Base-by-base conservation (phyloP, 2,888 invertebrate species). In the Protodeltote pygarga region DNA sequence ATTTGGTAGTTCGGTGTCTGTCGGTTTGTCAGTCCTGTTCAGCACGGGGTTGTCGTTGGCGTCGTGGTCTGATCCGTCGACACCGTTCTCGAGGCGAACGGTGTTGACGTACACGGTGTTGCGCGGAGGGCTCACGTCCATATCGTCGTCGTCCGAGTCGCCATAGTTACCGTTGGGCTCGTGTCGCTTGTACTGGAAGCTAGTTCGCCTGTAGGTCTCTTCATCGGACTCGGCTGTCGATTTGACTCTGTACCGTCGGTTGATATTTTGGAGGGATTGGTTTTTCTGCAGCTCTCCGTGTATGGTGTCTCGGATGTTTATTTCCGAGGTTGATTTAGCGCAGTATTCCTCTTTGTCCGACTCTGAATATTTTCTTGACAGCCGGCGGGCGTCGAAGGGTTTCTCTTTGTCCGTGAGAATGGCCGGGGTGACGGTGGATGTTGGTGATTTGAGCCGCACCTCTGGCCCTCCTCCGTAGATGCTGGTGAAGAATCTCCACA, bases 381-480 rank as follows among this genome's bases (percentile, higher is more conserved):
- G 66, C 2, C 72, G 65, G 1, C 73, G 54, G 3, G 42, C 19
- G 17, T 75, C 53, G 50, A 48, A 47, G 1, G 47, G 19, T n/a
- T 57, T 65, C 25, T 65, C 65, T 15, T 62, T 66, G 20, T 66
- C 68, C 15, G 38, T 8, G 38, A 54, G 34, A 21, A 44, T 34
- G 27, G 49, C 51, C 3, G 49, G 63, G 2, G 45, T 41, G 35
- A 38, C 40, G 33, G 24, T 35, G 53, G 32, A 44, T 28, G 46
- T 37, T 31, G 85, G 85, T 0, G 85, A 74, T 28, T 79, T 83
- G 13, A 92, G 83, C 3, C 69, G 76, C n/a, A 97, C 93, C 76
- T 97, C 97, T 0, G 98, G 98, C 0, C 98, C 98, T 0, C 98
- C 98, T 5, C 97, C 96, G 79, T 98, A 98, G 38, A 96, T 96